phyloP scores from a whole-genome alignment of 2,888 invertebrate species.

The Xestia ashworthii region DNA sequence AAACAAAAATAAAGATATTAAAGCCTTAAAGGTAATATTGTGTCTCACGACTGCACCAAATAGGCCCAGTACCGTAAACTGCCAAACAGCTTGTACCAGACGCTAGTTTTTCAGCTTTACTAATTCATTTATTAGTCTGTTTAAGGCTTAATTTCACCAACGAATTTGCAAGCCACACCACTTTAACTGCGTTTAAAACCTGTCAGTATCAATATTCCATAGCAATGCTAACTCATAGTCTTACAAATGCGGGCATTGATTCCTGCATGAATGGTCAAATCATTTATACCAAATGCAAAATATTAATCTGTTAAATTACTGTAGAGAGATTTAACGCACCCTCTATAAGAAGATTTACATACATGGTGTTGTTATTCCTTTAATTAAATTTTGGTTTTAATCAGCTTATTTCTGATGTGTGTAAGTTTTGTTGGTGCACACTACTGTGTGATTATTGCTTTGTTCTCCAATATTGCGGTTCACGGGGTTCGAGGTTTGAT shows the following conservation, averaged over 20 bases:
- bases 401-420: constrained; percentile 58
- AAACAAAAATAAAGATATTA: too few species aligned
- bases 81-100: too few species aligned
- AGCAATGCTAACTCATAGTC: neutral
- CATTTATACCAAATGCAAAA: neutral
- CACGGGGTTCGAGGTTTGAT: constrained; percentile 21
- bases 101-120: too few species aligned
- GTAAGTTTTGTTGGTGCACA: constrained; percentile 13
- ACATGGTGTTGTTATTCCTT: constrained; percentile 28
- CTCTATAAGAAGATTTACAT: constrained; percentile 23
- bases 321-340: constrained; percentile 15
- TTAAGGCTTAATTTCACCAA: neutral
- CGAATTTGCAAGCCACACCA: neutral
- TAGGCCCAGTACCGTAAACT: too few species aligned
- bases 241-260: neutral
- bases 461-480: constrained; percentile 39
- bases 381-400: constrained; percentile 55
- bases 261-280: neutral
- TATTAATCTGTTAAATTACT: neutral
- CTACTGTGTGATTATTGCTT: constrained; percentile 30
- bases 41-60: too few species aligned
- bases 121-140: neutral
- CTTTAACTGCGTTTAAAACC: neutral
- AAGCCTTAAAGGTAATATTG: too few species aligned
- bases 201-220: neutral